Evolutionary conservation across 2,797 vertebrate genomes (phyloP), one percentile per base, ranked within the genome.

Genomic region (Myotis vivesi): DNA sequence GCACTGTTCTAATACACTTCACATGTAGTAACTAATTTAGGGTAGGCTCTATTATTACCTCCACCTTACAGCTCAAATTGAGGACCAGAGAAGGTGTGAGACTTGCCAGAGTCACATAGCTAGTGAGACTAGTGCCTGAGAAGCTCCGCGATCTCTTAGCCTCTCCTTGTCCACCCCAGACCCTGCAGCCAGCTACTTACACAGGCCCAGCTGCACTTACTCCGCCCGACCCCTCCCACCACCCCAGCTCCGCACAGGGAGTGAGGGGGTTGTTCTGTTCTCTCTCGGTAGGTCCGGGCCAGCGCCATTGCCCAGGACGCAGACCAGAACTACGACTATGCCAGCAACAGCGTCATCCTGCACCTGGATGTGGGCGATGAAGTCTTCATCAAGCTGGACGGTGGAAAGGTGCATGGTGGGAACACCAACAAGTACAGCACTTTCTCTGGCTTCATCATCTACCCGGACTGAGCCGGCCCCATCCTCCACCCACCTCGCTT

Each of bases 381-480:
- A 98, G 99, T 99, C 94, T 99, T 99, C 73, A 99, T 99, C 97
- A 99, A 99, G 97, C 98, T 99, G 98, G 99, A 99, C 0, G 99
- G 99, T 7, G 99, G 99, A 46, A 99, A 99, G 98, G 99, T 99
- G 93, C 99, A 99, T 2, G 99, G 99, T 3, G 99, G 99, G 84
- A 99, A 99, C 98, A 99, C 99, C 97, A 99, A 99, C 98, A 99
- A 99, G 97, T 99, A 99, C 98, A 99, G 99, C 99, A 99, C 99
- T 96, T 99, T 99, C 98, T 99, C 99, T 0, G 99, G 99, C 94
- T 99, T 99, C 98, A 99, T 99, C 98, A 99, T 99, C 98, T 99
- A 99, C 97, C 99, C 99, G 3, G 99, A 99, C 98, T 99, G 99
- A 99, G 91, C 89, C 4, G 33, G 15, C 62, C 44, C 33, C 17